Evolutionary conservation across 2,113 vertebrate genomes (phyloP).

Genomic region (Mandrillus leucophaeus): DNA sequence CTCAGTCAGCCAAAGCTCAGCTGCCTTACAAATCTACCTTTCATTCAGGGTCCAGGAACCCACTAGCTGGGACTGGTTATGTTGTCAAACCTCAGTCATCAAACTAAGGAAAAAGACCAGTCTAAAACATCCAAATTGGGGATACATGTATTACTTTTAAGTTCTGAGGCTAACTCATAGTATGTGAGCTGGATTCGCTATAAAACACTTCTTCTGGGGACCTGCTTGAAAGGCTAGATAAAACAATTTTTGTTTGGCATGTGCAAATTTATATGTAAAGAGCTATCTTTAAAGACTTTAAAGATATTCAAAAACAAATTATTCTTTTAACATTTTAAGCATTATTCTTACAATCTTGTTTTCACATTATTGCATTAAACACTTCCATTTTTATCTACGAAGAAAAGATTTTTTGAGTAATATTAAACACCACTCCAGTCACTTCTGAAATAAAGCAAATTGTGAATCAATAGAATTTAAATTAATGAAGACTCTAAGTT

Average conservation of each 20-base stretch:
- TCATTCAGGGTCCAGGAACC: neutral
- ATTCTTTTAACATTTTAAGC: constrained; percentile 32
- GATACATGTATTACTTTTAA: neutral
- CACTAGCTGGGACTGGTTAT: neutral
- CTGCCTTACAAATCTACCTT: neutral
- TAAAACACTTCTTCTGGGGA: neutral
- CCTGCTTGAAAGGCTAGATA: neutral
- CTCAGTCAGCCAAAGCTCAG: neutral
- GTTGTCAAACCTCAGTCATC: neutral
- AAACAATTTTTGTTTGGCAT: neutral
- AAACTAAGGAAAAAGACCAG: neutral
- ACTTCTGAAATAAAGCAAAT: constrained; percentile 5
- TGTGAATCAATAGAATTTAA: constrained; percentile 17
- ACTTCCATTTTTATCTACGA: neutral
- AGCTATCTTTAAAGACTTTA: neutral
- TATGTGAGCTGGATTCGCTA: neutral
- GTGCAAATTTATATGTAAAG: neutral
- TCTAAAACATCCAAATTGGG: neutral
- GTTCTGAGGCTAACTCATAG: neutral
- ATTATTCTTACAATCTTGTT: neutral
- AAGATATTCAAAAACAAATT: constrained; percentile 1
- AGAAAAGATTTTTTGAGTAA: constrained; percentile 4
- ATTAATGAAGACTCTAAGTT: neutral
- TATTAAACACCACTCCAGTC: neutral
- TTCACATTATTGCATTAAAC: neutral